Conservation (phyloP, 2,888 invertebrate species). For the Pyralis farinalis region DNA sequence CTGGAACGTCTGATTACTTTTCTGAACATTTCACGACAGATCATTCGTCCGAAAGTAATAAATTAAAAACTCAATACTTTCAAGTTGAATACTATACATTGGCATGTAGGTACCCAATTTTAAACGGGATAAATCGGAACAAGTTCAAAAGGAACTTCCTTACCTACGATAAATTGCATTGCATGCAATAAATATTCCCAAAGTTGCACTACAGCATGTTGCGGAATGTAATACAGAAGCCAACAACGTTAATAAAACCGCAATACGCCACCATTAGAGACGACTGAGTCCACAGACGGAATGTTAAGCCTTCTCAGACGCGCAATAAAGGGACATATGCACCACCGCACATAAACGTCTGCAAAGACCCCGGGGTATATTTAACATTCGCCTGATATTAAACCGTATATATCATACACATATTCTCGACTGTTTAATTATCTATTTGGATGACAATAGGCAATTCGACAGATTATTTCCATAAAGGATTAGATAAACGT, state of each 20-base stretch:
- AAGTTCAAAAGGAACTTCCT: neutral
- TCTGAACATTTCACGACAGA: too few relatives aligned
- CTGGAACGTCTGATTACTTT: too few relatives aligned
- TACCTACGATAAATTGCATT: conserved; percentile 13
- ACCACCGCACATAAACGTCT: conserved; percentile 36
- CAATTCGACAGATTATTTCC: conserved; percentile 34
- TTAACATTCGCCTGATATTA: conserved; percentile 28
- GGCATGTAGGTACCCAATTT: too few relatives aligned
- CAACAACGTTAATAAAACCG: conserved; percentile 63
- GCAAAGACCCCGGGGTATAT: conserved; percentile 24
- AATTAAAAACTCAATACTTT: too few relatives aligned
- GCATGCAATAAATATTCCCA: conserved; percentile 30
- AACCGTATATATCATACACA: conserved; percentile 32
- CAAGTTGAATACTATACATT: too few relatives aligned
- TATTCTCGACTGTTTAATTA: conserved; percentile 25
- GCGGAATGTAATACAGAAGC: conserved; percentile 57
- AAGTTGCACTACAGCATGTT: conserved; percentile 37
- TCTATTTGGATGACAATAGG: conserved; percentile 27
- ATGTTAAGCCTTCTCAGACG: conserved; percentile 54
- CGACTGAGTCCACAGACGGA: conserved; percentile 47
- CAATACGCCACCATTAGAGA: conserved; percentile 56
- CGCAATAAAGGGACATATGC: conserved; percentile 58
- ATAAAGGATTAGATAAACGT: conserved; percentile 45
- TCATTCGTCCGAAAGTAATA: too few relatives aligned
- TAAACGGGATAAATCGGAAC: neutral